Evolutionary conservation across 2,888 invertebrate species (phyloP).

Genomic region (Xestia sexstrigata): DNA sequence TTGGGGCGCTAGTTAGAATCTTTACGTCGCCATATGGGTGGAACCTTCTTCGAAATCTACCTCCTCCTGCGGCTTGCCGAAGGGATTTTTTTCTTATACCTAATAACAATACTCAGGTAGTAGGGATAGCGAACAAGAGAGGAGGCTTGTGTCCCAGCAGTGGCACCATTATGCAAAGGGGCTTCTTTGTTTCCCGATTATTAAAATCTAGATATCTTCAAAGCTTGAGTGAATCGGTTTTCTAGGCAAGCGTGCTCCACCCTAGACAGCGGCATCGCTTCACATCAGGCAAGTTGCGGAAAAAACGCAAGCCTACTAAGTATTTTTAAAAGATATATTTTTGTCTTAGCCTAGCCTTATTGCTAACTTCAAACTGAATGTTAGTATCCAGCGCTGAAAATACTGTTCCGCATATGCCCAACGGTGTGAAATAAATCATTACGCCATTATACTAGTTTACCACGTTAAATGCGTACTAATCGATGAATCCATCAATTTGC

Average conservation of each 20-base stretch:
- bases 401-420: not conserved
- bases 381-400: no score
- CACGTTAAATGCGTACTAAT: slow-evolving; percentile 31
- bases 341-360: not conserved
- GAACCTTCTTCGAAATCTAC: no score
- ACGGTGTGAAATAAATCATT: slow-evolving; percentile 21
- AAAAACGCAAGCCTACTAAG: no score
- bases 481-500: slow-evolving; percentile 52
- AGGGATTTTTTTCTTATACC: no score
- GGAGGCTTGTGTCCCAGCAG: not conserved
- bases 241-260: not conserved
- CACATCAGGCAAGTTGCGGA: no score
- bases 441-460: slow-evolving; percentile 15
- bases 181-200: not conserved
- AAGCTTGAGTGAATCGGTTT: not conserved
- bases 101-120: not conserved
- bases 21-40: no score
- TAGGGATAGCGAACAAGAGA: not conserved
- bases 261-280: no score
- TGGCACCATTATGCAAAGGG: not conserved
- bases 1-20: no score
- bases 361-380: no score
- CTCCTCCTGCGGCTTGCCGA: no score
- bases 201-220: not conserved
- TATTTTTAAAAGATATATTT: not conserved